These are phyloP conservation scores for Ryuthela nishihirai DNA, from an alignment of 2,888 invertebrate species.

Conservation along the genomic window DNA sequence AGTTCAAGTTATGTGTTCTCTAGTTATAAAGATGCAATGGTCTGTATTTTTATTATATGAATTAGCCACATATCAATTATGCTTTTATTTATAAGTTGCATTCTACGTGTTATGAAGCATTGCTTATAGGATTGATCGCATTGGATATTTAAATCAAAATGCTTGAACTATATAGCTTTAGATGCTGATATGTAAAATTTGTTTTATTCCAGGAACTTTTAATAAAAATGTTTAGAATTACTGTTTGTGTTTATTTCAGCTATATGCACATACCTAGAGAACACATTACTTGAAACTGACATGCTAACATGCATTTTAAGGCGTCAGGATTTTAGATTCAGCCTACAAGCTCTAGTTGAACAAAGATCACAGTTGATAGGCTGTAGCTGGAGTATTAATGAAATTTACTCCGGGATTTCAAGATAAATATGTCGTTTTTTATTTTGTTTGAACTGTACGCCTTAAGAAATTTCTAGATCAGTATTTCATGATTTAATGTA, in stretches of 20 bases:
- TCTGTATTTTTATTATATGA: background rate
- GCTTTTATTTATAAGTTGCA: too few species aligned
- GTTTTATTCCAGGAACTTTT: slow-evolving; percentile 13
- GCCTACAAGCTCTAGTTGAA: background rate
- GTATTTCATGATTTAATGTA: too few species aligned
- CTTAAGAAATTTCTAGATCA: too few species aligned
- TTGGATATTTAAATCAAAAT: too few species aligned
- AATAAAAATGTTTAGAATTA: slow-evolving; percentile 24
- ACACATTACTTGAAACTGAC: slow-evolving; percentile 23
- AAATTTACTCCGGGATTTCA: too few species aligned
- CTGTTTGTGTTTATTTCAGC: slow-evolving; percentile 19
- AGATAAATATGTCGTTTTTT: too few species aligned
- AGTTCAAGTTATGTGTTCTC: slow-evolving; percentile 23
- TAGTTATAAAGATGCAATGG: slow-evolving; percentile 6
- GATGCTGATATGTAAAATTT: slow-evolving; percentile 21
- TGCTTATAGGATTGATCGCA: too few species aligned
- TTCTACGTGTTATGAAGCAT: too few species aligned
- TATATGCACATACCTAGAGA: slow-evolving; percentile 20
- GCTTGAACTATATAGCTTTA: too few species aligned
- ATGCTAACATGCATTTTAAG: background rate
- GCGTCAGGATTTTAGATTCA: background rate
- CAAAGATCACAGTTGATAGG: background rate
- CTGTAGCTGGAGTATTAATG: too few species aligned
- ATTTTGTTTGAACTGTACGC: too few species aligned
- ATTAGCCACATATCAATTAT: too few species aligned